phyloP scores from a whole-genome alignment of 2,888 invertebrate species.

The Omphaloscelis lunosa region DNA sequence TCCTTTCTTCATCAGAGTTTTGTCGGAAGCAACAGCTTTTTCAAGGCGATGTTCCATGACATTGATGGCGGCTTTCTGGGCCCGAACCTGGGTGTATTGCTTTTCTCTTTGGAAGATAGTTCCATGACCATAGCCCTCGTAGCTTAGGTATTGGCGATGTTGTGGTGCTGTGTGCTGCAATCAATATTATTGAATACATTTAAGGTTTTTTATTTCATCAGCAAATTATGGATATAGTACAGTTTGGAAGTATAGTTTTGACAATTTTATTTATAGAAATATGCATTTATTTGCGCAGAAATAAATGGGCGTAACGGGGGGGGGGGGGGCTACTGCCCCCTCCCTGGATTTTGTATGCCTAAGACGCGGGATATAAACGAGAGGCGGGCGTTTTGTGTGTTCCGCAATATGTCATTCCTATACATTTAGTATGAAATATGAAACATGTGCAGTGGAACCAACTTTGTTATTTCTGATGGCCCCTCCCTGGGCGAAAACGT shows the following conservation, averaged over 20 bases:
- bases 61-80: slow-evolving; percentile 92
- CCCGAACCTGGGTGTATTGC: slow-evolving; percentile 93
- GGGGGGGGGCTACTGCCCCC: no score
- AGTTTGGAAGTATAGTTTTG: neutral
- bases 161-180: slow-evolving; percentile 96
- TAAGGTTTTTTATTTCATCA: neutral
- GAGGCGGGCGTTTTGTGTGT: no score
- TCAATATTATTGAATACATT: neutral
- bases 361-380: no score
- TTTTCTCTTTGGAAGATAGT: slow-evolving; percentile 94
- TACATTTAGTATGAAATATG: no score
- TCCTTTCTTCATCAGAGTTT: slow-evolving; percentile 92
- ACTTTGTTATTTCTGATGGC: no score
- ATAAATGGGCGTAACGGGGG: no score
- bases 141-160: slow-evolving; percentile 95
- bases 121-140: slow-evolving; percentile 95
- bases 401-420: no score
- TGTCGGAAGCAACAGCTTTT: slow-evolving; percentile 91
- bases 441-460: no score
- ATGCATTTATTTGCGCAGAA: no score
- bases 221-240: neutral
- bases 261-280: neutral
- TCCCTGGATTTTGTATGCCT: no score
- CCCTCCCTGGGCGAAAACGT: no score
- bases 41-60: slow-evolving; percentile 92